phyloP scores from a whole-genome alignment of 2,113 vertebrate species.

The Varanus salvator region DNA sequence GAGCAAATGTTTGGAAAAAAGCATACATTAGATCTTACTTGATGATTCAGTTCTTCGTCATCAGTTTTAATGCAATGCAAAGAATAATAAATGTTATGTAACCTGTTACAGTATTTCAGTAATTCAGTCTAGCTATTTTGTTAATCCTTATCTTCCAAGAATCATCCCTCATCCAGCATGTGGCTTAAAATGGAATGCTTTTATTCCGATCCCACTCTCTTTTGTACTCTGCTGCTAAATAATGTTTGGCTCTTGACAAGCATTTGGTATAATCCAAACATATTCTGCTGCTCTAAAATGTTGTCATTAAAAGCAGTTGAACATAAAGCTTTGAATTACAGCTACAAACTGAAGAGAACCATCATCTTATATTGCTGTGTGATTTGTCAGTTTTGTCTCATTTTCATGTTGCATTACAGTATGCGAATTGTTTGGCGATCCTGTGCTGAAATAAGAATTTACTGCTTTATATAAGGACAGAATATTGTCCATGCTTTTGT shows the following conservation, averaged over 20 bases:
- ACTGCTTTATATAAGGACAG: slow-evolving; percentile 20
- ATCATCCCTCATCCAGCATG: neutral
- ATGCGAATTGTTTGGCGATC: slow-evolving; percentile 10
- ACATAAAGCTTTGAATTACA: slow-evolving; percentile 52
- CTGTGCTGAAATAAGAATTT: slow-evolving; percentile 36
- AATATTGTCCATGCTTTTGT: neutral
- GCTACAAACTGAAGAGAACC: slow-evolving; percentile 54
- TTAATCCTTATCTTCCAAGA: slow-evolving; percentile 9
- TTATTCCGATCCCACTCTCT: neutral
- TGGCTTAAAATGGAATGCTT: neutral
- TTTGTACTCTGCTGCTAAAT: slow-evolving; percentile 46
- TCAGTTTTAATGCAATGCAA: neutral
- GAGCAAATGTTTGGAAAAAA: neutral
- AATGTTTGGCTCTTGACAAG: slow-evolving; percentile 58
- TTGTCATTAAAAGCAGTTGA: slow-evolving; percentile 66
- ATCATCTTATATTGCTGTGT: slow-evolving; percentile 58
- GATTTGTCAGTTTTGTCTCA: slow-evolving; percentile 57
- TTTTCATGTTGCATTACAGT: slow-evolving; percentile 48
- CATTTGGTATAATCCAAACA: slow-evolving; percentile 52
- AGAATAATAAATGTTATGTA: slow-evolving; percentile 16
- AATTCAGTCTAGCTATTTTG: neutral
- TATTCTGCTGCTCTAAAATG: slow-evolving; percentile 59
- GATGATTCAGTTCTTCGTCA: neutral
- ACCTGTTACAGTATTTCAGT: neutral
- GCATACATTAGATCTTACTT: neutral